Conservation (phyloP, 1,140 invertebrate genomes). For the Episyrphus balteatus region DNA sequence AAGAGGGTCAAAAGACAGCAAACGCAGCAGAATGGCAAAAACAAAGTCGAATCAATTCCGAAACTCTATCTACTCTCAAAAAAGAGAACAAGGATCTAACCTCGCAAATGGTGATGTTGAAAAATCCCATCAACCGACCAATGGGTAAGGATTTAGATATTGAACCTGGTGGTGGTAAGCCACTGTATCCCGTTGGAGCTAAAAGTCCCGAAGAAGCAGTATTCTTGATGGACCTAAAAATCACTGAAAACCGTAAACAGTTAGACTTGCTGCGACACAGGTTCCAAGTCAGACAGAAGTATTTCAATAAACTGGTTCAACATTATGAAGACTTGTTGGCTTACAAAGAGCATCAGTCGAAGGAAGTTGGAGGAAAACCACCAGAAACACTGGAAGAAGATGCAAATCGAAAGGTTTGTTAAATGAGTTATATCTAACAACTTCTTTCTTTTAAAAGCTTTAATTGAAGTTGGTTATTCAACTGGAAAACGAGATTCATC, state of each 20-base stretch:
- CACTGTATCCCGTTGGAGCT: constrained; percentile 31
- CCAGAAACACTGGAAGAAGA: constrained; percentile 41
- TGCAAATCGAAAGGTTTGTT: constrained; percentile 26
- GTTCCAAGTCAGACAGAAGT: constrained; percentile 46
- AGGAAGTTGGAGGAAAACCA: constrained; percentile 36
- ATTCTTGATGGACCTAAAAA: constrained; percentile 56
- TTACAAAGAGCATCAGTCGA: constrained; percentile 34
- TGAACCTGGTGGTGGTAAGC: constrained; percentile 22
- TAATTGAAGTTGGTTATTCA: constrained; percentile 50
- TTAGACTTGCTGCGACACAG: constrained; percentile 61
- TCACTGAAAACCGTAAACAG: constrained; percentile 61
- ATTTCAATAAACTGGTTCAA: constrained; percentile 42
- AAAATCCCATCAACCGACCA: constrained; percentile 27
- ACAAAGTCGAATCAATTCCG: constrained; percentile 56
- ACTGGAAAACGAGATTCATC: constrained; percentile 64
- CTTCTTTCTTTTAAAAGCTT: not conserved
- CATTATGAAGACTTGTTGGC: constrained; percentile 45
- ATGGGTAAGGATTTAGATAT: constrained; percentile 19
- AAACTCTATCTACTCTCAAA: constrained; percentile 58
- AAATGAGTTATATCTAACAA: not conserved
- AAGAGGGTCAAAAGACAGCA: constrained; percentile 73
- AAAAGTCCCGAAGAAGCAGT: constrained; percentile 46
- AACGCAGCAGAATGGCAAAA: constrained; percentile 66
- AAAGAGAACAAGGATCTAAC: constrained; percentile 57
- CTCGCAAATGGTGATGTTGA: constrained; percentile 41